Evolutionary conservation across 2,888 invertebrate genomes (phyloP), one percentile per base, ranked within the genome.

Genomic region (Eledone cirrhosa): DNA sequence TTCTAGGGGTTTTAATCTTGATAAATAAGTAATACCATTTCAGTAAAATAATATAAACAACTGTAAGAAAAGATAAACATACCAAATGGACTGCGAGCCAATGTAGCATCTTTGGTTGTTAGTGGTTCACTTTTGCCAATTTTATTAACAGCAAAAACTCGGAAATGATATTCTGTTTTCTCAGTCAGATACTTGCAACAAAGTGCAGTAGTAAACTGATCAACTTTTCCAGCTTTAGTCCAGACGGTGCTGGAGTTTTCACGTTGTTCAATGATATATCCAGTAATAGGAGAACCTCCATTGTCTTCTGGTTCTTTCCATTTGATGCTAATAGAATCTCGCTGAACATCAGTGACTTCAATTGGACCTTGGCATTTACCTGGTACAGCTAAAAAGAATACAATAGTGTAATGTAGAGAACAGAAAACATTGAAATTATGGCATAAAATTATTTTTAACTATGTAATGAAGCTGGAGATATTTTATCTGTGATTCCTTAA

Each of bases 141-240:
- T 22, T 95, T 94, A 91, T 97, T 97, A 84, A 94, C 94, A 0
- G 97, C 97, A 87, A 94, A 93, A 41, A 97, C 94, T 82, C 96
- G 93, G 92, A 97, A 95, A 92, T 94, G 93, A 89, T 97, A 97
- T 86, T 95, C 94, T 65, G 93, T 92, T 87, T 95, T 94, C 89
- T 95, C 94, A 84, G 94, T 93, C 80, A 97, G 92, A 89, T 94
- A 94, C 2, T 82, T 80, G 7, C 89, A 80, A 27, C 84, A 83
- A 81, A 81, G 85, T 13, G 83, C 82, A 11, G 87, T 83, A 41
- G 81, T 83, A 48, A 84, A 82, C n/a, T 80, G 80, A 29, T 81
- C 80, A 7, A 87, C 83, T 41, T 84, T 82, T 48, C 83, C 84
- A 59, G 85, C 87, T n/a, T 82, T 82, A 11, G 83, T 82, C 85